A percentile compares a stretch with the other conserved stretches of the same genome.
phyloP scores from a whole-genome alignment of 2,888 invertebrate genomes.

The Latrodectus elegans region DNA sequence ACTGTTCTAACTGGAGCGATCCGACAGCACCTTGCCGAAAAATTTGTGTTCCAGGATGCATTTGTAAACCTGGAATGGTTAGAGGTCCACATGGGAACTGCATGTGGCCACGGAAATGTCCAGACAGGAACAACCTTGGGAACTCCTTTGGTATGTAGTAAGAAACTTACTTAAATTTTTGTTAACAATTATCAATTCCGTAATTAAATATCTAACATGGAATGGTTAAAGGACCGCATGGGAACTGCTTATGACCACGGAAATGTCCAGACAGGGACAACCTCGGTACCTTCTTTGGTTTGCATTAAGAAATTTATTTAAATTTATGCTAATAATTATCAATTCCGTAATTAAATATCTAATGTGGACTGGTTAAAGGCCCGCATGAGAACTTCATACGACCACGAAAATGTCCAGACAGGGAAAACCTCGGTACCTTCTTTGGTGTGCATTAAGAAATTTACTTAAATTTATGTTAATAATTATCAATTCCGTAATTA shows the following conservation, averaged over 20 bases:
- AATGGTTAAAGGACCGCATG: background rate
- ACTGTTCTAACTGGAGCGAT: constrained; percentile 10
- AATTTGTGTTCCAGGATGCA: constrained; percentile 1
- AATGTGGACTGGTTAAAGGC: background rate
- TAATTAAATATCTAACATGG: background rate
- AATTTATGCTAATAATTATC: no score
- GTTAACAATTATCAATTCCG: no score
- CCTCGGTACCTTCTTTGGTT: no score
- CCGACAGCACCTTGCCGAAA: background rate
- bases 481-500: no score
- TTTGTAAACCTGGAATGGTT: background rate
- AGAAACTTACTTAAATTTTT: no score
- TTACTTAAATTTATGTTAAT: no score
- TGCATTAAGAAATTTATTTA: no score
- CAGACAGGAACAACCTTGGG: background rate
- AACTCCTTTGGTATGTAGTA: no score
- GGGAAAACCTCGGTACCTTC: no score
- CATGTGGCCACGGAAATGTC: background rate
- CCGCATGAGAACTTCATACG: background rate
- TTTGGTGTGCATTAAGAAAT: no score
- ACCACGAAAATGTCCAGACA: background rate
- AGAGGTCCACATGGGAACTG: background rate
- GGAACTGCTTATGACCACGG: background rate
- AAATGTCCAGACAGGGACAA: background rate
- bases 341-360: no score